Percentiles rank a stretch among this genome's conserved stretches.
phyloP scores from a whole-genome alignment of 1,140 invertebrate genomes.

The Brevipalpus yothersi region DNA sequence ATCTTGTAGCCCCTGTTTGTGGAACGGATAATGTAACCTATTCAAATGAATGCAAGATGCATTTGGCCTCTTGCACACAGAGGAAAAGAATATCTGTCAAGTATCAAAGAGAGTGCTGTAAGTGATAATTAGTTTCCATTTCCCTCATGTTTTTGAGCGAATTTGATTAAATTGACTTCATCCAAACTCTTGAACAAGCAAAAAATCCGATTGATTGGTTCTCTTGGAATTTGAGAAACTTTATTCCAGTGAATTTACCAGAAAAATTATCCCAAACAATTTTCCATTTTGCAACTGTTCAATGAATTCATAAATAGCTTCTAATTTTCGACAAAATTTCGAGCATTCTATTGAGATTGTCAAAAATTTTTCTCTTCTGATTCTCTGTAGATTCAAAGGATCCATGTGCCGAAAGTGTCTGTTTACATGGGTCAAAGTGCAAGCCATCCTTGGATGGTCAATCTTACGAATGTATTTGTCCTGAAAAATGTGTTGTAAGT shows the following conservation, averaged over 20 bases:
- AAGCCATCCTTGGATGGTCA: slow-evolving; percentile 42
- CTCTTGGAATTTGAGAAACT: no score
- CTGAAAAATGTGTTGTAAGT: slow-evolving; percentile 43
- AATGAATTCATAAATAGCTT: no score
- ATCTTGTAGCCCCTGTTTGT: slow-evolving; percentile 37
- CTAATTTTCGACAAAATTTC: no score
- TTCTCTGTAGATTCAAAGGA: slow-evolving; percentile 19
- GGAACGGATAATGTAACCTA: slow-evolving; percentile 58
- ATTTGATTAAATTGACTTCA: no score
- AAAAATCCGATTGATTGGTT: no score
- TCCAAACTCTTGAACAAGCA: no score
- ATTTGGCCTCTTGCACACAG: slow-evolving; percentile 38
- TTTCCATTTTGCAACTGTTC: no score
- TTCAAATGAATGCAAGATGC: slow-evolving; percentile 51
- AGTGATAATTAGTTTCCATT: background rate
- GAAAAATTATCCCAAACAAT: no score
- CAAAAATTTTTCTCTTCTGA: no score
- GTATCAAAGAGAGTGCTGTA: background rate
- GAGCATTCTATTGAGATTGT: no score
- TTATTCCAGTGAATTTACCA: no score
- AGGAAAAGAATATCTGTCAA: background rate
- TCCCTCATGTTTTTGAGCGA: no score
- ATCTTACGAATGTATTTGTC: slow-evolving; percentile 41
- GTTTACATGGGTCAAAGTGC: slow-evolving; percentile 45
- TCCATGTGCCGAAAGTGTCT: slow-evolving; percentile 43